Evolutionary conservation across 2,113 vertebrate species (phyloP).

Genomic region (Tetrax tetrax): DNA sequence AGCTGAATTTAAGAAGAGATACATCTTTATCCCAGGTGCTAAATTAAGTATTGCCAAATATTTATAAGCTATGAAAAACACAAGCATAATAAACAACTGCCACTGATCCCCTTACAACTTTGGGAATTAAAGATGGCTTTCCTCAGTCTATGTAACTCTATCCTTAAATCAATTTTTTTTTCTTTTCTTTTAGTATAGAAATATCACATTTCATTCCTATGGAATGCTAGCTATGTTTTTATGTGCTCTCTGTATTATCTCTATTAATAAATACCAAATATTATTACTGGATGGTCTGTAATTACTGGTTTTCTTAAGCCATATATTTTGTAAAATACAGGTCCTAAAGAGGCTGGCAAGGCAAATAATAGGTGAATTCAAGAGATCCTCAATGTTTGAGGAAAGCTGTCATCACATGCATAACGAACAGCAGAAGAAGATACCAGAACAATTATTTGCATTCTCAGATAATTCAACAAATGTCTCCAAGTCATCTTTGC

Average conservation of each 20-base stretch:
- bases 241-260: background rate
- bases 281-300: background rate
- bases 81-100: background rate
- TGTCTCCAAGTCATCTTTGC: background rate
- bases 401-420: background rate
- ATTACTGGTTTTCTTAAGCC: background rate
- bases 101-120: background rate
- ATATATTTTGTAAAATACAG: background rate
- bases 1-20: background rate
- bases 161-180: background rate
- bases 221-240: background rate
- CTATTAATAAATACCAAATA: background rate
- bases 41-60: background rate
- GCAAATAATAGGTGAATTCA: background rate
- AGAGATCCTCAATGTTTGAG: background rate
- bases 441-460: constrained; percentile 2
- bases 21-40: background rate
- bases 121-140: background rate
- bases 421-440: background rate
- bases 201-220: background rate
- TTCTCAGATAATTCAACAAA: background rate
- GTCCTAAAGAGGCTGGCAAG: background rate
- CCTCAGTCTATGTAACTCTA: background rate
- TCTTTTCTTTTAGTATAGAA: background rate
- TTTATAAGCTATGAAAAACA: background rate